Conservation (phyloP, 1,140 invertebrate genomes). For the Pteromalus puparum region DNA sequence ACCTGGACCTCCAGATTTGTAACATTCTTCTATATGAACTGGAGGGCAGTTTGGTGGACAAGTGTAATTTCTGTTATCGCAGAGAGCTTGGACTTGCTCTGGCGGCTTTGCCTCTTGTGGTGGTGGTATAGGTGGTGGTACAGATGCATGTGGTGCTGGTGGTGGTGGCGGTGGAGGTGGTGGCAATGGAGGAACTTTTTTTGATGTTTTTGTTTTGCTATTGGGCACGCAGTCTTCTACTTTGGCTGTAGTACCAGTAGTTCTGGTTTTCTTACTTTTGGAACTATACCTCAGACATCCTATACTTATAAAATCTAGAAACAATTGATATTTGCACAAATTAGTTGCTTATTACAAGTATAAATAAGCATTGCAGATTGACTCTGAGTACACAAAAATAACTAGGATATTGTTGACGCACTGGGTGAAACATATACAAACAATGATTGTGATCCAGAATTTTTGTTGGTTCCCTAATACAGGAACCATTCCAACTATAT, state of each 20-base stretch:
- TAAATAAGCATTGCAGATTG: too few species aligned
- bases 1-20: conserved; percentile 38
- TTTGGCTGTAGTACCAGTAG: conserved; percentile 60
- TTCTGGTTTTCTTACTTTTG: conserved; percentile 58
- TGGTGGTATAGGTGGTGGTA: not conserved
- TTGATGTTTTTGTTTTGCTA: conserved; percentile 50
- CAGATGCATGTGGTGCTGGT: conserved; percentile 2
- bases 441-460: too few species aligned
- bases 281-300: conserved; percentile 59
- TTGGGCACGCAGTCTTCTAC: conserved; percentile 66
- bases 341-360: not conserved
- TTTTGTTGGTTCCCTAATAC: too few species aligned
- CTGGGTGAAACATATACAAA: too few species aligned
- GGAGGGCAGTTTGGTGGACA: conserved; percentile 60
- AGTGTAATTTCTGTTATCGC: conserved; percentile 56
- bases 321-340: conserved; percentile 18
- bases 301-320: conserved; percentile 59
- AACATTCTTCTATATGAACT: conserved; percentile 36
- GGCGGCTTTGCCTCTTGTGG: conserved; percentile 47
- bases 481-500: not conserved
- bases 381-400: too few species aligned
- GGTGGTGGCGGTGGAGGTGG: conserved; percentile 30
- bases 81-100: conserved; percentile 47
- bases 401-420: too few species aligned
- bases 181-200: conserved; percentile 46